These are phyloP conservation scores for Picus viridis DNA, from an alignment of 2,797 vertebrate genomes.

Conservation along the genomic window DNA sequence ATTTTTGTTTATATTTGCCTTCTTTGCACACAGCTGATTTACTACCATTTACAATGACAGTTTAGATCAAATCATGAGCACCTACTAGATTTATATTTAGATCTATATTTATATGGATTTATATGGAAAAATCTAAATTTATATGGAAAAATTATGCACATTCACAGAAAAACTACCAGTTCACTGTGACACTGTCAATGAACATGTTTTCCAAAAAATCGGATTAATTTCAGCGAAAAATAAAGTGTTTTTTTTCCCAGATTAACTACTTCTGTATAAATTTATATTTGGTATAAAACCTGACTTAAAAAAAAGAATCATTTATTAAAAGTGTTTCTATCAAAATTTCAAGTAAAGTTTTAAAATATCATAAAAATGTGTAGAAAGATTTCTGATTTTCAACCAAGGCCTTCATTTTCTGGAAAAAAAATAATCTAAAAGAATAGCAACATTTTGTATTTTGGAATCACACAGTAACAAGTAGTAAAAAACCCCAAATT, in stretches of 20 bases:
- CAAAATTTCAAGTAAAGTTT: not conserved
- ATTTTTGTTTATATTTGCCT: slow-evolving; percentile 48
- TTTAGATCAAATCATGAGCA: slow-evolving; percentile 48
- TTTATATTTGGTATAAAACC: not conserved
- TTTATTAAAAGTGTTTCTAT: not conserved
- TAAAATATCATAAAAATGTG: not conserved
- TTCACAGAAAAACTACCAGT: not conserved
- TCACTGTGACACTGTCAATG: not conserved
- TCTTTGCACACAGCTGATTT: slow-evolving; percentile 42
- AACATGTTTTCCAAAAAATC: fast-evolving
- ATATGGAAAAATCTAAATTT: slow-evolving; percentile 15
- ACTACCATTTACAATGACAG: slow-evolving; percentile 25
- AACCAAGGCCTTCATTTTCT: not conserved
- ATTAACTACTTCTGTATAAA: not conserved
- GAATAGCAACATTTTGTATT: not conserved
- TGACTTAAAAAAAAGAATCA: not conserved
- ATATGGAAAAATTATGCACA: not conserved
- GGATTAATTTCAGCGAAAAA: not conserved
- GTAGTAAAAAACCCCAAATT: not conserved
- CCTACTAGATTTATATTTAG: no score
- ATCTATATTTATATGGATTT: slow-evolving; percentile 31
- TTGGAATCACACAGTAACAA: not conserved
- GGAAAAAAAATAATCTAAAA: not conserved
- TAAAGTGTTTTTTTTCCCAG: no score
- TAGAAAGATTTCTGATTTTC: not conserved